Evolutionary conservation across 2,797 vertebrate genomes (phyloP), one percentile per base, ranked within the genome.

Genomic region (Sternarchorhynchus goeldii): DNA sequence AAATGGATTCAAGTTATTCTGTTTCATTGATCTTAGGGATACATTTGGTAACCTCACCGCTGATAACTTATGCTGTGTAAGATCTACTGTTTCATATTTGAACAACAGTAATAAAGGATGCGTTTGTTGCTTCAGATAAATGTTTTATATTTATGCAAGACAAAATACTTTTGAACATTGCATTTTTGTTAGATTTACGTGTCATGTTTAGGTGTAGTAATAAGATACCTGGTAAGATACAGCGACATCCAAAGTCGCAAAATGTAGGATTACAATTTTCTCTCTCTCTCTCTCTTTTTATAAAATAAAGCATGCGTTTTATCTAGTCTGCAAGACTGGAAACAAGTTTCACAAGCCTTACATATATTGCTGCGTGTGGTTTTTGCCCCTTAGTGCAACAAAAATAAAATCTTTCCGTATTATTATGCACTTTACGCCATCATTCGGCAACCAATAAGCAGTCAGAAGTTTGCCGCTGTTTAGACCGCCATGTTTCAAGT

Each of bases 401-500:
- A 41, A 41, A 41, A 41, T 41, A 41, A 41, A 41, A 41, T 41
- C 25, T 0, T 25, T 41, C 39, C 10, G 39, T 41, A 10, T 41
- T 10, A 5, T 41, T 41, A 12, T 50, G 45, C 14, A 14, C 16
- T 6, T 39, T 56, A 63, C 80, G 78, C 64, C 64, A 59, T 39
- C 53, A 14, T 1, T 17, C 16, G 18, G 2, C 31, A 55, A 59
- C 86, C 87, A 88, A 87, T 87, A 71, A 81, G 34, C 53, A 1
- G 2, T 0, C 18, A 17, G 12, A 29, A 3, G 69, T 66, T 91
- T 92, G 89, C 88, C 92, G 93, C 93, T 90, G 90, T 73, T 81
- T 45, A 36, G 66, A 86, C 91, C 93, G 93, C 91, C 93, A 92
- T 83, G 88, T 93, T 94, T 94, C 87, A 92, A 94, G 91, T 86